These are phyloP conservation scores for Nineta flava DNA, from an alignment of 2,888 invertebrate genomes.

Conservation along the genomic window DNA sequence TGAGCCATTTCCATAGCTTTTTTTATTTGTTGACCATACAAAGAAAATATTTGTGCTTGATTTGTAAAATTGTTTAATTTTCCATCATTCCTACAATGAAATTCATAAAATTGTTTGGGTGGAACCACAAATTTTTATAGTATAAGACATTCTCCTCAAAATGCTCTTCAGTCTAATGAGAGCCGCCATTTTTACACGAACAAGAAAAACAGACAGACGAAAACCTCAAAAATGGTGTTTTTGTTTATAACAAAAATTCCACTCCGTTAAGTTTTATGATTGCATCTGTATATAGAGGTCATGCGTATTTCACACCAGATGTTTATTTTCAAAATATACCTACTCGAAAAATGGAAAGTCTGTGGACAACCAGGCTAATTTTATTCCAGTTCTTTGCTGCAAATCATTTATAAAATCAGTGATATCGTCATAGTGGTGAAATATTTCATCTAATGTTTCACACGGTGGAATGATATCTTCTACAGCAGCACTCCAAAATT, in stretches of 20 bases:
- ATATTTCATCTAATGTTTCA: constrained; percentile 36
- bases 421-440: constrained; percentile 38
- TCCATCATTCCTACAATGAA: not conserved
- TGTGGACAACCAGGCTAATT: constrained; percentile 14
- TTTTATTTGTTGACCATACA: constrained; percentile 44
- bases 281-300: too few species aligned
- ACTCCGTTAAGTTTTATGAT: too few species aligned
- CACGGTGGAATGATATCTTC: constrained; percentile 40
- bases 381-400: constrained; percentile 36
- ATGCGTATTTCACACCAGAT: too few species aligned
- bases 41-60: constrained; percentile 30
- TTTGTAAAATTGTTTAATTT: constrained; percentile 28
- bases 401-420: constrained; percentile 37
- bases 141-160: too few species aligned
- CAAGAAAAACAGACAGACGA: too few species aligned
- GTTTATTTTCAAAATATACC: not conserved
- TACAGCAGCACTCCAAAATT: constrained; percentile 48
- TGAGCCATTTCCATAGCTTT: constrained; percentile 43
- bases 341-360: constrained; percentile 2
- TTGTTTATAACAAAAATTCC: too few species aligned
- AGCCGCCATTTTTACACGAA: too few species aligned
- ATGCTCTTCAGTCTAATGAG: too few species aligned
- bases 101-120: not conserved
- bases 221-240: too few species aligned
- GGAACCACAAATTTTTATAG: too few species aligned